Evolutionary conservation across 2,797 vertebrate species (phyloP), one percentile per base, ranked within the genome.

Genomic region (Galagoides demidoff): DNA sequence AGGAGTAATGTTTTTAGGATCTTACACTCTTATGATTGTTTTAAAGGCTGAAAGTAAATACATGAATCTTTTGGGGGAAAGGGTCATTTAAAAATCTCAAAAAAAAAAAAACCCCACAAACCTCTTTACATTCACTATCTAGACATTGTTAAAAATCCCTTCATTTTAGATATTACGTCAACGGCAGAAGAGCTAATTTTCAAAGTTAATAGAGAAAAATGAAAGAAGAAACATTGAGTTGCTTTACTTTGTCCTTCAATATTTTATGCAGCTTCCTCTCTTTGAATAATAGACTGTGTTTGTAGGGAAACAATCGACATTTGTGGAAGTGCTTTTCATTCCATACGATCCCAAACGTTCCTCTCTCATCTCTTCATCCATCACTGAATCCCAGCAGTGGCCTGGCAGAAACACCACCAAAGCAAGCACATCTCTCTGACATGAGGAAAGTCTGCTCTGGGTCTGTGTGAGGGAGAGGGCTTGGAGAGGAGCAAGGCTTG

Each of bases 151-250:
- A 78, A 34, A 31, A 27, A 61, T 86, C 17, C 59, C 29, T 92
- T 76, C 23, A 61, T 87, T 95, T 94, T 61, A 78, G 45, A 25
- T 86, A 64, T 52, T 12, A 43, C n/a, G 39, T 63, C 9, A 39
- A 92, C 82, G 92, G 68, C 29, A 82, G 85, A 89, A 86, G 29
- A 76, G 31, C 76, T 71, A 45, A 82, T 94, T 95, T 95, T 87
- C 29, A 64, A 95, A 63, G 27, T 82, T 77, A 85, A 59, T 73
- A 81, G 78, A 43, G 92, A 88, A 83, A 61, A 79, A 31, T 19
- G 8, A n/a, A 34, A 63, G 34, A 55, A 43, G 68, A 71, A 78
- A 92, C 78, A 78, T 6, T 13, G 61, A 68, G 39, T 16, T 52
- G 16, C 29, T 94, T 82, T 74, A 31, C 68, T 49, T 71, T 77